These are phyloP conservation scores for Ceratina australensis DNA, from an alignment of 1,140 invertebrate genomes.

Conservation along the genomic window DNA sequence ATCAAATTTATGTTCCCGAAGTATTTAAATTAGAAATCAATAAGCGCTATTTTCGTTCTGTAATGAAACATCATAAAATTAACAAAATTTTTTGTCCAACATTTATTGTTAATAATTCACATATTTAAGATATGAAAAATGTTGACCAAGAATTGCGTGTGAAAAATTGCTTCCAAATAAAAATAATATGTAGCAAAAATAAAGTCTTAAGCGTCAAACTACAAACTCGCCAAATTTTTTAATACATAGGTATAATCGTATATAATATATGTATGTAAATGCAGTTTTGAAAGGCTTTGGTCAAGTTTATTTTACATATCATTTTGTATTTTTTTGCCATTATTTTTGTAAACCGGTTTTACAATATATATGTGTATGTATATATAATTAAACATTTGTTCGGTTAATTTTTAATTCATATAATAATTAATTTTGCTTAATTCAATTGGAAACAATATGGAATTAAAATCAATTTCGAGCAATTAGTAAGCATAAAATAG, in stretches of 20 bases:
- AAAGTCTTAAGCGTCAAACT: background rate
- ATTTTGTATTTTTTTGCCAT: slow-evolving; percentile 24
- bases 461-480: background rate
- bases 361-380: slow-evolving; percentile 29
- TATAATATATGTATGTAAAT: slow-evolving; percentile 3
- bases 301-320: slow-evolving; percentile 46
- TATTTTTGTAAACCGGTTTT: slow-evolving; percentile 37
- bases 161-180: too few species aligned
- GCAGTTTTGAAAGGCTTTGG: slow-evolving; percentile 38
- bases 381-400: slow-evolving; percentile 19
- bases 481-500: slow-evolving; percentile 32
- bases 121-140: too few species aligned
- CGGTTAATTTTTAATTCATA: background rate
- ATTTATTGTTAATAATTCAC: too few species aligned
- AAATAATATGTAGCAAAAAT: too few species aligned
- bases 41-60: background rate
- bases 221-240: background rate
- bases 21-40: background rate
- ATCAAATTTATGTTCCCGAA: too few species aligned
- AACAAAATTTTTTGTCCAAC: too few species aligned
- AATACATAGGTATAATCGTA: slow-evolving; percentile 9
- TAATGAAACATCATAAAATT: background rate
- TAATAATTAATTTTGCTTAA: slow-evolving; percentile 8
- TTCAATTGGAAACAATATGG: slow-evolving; percentile 35
- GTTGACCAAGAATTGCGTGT: too few species aligned